Base-by-base conservation (phyloP, 2,888 invertebrate genomes). In the Mythimna pallens region DNA sequence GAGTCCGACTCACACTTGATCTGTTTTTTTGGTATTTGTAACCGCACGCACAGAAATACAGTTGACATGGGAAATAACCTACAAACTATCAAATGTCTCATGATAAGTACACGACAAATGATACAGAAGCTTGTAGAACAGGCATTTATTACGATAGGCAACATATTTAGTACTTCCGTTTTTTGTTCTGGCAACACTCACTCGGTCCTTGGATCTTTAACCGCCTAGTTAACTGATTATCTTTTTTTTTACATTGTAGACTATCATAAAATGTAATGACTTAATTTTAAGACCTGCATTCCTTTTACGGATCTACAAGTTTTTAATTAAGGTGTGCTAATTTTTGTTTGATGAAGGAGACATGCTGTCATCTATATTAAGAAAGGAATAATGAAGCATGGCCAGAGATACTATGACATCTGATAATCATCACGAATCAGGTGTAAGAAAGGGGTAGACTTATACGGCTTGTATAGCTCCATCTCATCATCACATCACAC, bases 161-260 rank as follows among this genome's bases (percentile, higher is more conserved):
- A 64, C 80, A 63, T 74, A 75, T 80, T 80, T 80, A 75, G 63
- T 67, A 59, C n/a, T 75, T 78, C 76, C 81, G 75, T 80, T 80
- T 63, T 30, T 80, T 40, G 30, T 61, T 50, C 50, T 71, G 17
- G 63, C 58, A 80, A 74, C 63, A 73, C 52, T 74, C 40, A 80
- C 52, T 80, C 58, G 74, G 54, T 12, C 50, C n/a, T 67, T 64
- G 12, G 40, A 59, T 67, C 30, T 64, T 67, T 58, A 50, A 64
- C 54, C 40, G 34, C 63, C 17, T 59, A n/a, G 30, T 52, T 47
- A 63, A 62, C 62, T 34, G 8, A 73, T 65, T 62, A 57, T 36
- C 1, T 1, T 57, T 57, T 76, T 73, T n/a, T 65, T 57, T 40
- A 52, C 74, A 65, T 52, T 36, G 47, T 58, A n/a, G n/a, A n/a